A percentile compares a stretch with the other conserved stretches of the same genome.
phyloP scores from a whole-genome alignment of 2,113 vertebrate species.

The Xyliphius kryptos region DNA sequence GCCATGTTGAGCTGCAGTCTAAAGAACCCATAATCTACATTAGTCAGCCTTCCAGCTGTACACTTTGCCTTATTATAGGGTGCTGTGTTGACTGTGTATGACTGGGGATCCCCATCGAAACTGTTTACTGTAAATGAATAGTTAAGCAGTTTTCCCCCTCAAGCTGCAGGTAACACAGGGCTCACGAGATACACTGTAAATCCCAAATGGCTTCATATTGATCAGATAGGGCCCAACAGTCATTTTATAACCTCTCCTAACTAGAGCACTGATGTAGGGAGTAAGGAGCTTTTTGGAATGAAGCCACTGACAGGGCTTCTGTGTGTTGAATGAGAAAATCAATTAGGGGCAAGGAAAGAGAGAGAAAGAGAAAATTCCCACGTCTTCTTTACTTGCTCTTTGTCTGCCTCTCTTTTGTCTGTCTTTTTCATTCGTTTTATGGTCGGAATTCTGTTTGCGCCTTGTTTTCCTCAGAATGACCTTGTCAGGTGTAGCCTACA shows the following conservation, averaged over 20 bases:
- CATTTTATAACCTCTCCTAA: not conserved
- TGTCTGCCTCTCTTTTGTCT: conserved; percentile 27
- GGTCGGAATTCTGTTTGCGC: no score
- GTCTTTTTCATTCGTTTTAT: no score
- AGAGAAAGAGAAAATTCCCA: conserved; percentile 26
- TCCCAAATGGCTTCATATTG: not conserved
- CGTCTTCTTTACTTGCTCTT: conserved; percentile 26
- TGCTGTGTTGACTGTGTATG: no score
- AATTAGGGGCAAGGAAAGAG: conserved; percentile 23
- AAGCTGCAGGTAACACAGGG: not conserved
- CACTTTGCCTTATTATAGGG: no score
- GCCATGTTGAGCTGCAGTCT: no score
- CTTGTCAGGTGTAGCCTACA: no score
- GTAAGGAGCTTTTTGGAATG: not conserved
- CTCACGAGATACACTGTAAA: not conserved
- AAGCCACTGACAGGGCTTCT: conserved; percentile 21
- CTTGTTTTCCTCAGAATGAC: no score
- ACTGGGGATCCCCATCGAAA: no score
- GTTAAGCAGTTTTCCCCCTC: not conserved
- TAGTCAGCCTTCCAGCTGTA: no score
- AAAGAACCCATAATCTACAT: no score
- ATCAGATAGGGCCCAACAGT: not conserved
- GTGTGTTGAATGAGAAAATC: conserved; percentile 24
- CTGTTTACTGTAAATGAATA: no score
- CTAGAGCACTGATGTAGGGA: not conserved